These are phyloP conservation scores for Thaleichthys pacificus DNA, from an alignment of 2,797 vertebrate genomes.

Conservation along the genomic window DNA sequence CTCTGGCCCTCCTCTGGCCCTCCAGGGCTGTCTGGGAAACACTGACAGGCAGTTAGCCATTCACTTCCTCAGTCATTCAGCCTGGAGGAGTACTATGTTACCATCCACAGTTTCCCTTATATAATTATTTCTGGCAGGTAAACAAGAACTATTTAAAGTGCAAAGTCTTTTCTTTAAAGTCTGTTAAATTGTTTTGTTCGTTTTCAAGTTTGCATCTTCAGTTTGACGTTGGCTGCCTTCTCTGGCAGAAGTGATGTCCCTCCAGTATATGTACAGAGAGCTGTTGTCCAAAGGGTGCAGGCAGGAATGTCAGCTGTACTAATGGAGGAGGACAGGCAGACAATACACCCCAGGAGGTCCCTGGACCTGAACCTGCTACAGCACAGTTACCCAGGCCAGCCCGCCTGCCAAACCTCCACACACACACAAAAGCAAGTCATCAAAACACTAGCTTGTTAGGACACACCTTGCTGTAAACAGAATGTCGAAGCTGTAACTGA, in stretches of 20 bases:
- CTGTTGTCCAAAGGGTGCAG: background rate
- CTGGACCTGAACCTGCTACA: conserved; percentile 7
- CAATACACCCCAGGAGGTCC: conserved; percentile 20
- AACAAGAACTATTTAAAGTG: background rate
- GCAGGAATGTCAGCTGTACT: conserved; percentile 12
- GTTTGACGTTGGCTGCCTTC: background rate
- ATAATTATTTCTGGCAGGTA: background rate
- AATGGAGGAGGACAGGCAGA: conserved; percentile 26
- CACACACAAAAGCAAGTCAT: background rate
- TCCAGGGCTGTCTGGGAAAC: conserved; percentile 12
- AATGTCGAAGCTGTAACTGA: background rate
- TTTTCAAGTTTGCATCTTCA: too few relatives aligned
- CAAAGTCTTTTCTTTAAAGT: too few relatives aligned
- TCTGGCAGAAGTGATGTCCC: background rate
- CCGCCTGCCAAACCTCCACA: background rate
- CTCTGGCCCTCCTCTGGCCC: background rate
- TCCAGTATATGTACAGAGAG: background rate
- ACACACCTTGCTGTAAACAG: conserved; percentile 1
- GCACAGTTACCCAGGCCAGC: background rate
- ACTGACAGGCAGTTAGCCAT: background rate
- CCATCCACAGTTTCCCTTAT: too few relatives aligned
- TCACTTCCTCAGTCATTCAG: background rate
- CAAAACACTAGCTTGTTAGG: background rate
- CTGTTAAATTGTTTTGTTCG: too few relatives aligned
- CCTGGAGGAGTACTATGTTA: background rate